Conservation (phyloP, 2,113 vertebrate genomes). For the Recurvirostra avosetta region DNA sequence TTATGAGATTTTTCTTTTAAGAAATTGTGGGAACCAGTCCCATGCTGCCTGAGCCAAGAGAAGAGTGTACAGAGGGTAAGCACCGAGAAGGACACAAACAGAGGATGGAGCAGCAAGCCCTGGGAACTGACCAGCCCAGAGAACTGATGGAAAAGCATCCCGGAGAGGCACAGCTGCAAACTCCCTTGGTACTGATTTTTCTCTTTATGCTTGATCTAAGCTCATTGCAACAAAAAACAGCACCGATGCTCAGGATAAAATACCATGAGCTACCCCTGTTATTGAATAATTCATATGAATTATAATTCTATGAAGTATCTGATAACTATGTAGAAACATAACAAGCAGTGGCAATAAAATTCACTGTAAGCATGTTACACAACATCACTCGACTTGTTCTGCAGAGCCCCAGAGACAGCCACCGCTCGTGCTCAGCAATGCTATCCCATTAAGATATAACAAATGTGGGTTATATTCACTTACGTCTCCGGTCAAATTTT, state of each 20-base stretch:
- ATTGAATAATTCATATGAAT: neutral
- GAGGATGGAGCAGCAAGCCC: neutral
- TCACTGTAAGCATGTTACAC: neutral
- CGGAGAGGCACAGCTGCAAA: fast-evolving
- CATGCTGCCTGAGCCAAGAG: neutral
- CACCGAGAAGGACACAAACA: neutral
- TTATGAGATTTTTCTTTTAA: neutral
- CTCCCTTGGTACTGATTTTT: neutral
- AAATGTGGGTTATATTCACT: neutral
- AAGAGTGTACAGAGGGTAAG: fast-evolving
- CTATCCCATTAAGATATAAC: neutral
- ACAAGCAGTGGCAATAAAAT: neutral
- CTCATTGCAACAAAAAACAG: neutral
- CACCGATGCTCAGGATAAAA: neutral
- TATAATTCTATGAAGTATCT: neutral
- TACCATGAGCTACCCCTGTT: neutral
- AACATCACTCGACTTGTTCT: neutral
- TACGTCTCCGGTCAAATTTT: neutral
- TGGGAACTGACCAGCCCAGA: neutral
- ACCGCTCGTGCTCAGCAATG: neutral
- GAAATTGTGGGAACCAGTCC: neutral
- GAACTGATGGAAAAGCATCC: neutral
- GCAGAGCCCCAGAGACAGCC: neutral
- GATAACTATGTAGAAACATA: neutral
- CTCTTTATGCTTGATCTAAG: neutral